A percentile compares a stretch with the other conserved stretches of the same genome.
Evolutionary conservation across 1,140 invertebrate genomes (phyloP).

Genomic region (Lasioglossum baleicum): DNA sequence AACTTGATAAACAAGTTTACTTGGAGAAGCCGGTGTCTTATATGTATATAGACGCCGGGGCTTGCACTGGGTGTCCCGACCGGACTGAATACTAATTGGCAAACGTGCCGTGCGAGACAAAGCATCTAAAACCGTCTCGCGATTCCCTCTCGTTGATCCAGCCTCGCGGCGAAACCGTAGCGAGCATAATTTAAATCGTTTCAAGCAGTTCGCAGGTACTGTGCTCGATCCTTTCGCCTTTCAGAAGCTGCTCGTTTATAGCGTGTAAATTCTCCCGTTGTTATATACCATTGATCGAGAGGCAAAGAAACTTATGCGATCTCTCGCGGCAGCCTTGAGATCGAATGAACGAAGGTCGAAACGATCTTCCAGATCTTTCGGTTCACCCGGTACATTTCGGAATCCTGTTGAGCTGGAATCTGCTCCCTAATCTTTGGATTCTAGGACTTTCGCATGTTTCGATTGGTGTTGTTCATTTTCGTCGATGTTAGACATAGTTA

Average conservation of each 20-base stretch:
- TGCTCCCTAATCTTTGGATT: too few relatives aligned
- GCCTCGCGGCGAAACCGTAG: constrained; percentile 4
- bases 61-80: constrained; percentile 58
- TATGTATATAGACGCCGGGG: constrained; percentile 19
- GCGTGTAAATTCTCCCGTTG: not conserved
- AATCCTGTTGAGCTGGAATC: not conserved
- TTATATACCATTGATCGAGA: not conserved
- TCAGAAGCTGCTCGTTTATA: not conserved
- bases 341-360: not conserved
- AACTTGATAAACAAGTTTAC: constrained; percentile 67
- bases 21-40: constrained; percentile 58
- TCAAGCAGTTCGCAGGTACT: not conserved
- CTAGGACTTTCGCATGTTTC: too few relatives aligned
- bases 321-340: not conserved
- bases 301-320: not conserved
- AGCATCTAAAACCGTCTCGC: constrained; percentile 11
- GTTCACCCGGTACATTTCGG: constrained; percentile 19
- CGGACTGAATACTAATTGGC: constrained; percentile 55
- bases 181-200: constrained; percentile 7
- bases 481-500: too few relatives aligned
- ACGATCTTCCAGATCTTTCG: too few relatives aligned
- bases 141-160: not conserved
- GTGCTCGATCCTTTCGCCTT: not conserved
- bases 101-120: constrained; percentile 33
- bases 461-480: too few relatives aligned